Percentiles rank a stretch among this genome's conserved stretches.
Conservation (phyloP, 1,140 invertebrate genomes). For the Sycophila sp. region DNA sequence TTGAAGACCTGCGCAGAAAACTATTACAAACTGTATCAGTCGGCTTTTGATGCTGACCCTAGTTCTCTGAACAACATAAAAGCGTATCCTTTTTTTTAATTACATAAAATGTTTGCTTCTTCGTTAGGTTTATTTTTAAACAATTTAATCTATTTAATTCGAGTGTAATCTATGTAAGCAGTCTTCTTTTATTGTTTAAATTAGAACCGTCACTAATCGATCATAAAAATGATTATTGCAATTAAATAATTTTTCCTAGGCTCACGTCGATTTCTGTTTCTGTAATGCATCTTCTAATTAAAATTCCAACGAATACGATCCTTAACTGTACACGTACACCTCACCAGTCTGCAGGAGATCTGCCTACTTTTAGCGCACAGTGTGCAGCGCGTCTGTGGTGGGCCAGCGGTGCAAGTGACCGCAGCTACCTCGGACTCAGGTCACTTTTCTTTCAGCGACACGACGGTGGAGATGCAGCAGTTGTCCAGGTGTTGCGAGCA, state of each 20-base stretch:
- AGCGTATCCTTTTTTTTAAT: slow-evolving; percentile 68
- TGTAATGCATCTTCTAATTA: too few relatives aligned
- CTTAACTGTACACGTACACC: slow-evolving; percentile 29
- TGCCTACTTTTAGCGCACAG: slow-evolving; percentile 80
- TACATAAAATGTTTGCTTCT: too few relatives aligned
- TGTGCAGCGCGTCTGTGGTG: slow-evolving; percentile 75
- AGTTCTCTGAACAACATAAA: slow-evolving; percentile 83
- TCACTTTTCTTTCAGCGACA: slow-evolving; percentile 64
- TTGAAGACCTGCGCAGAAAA: slow-evolving; percentile 79
- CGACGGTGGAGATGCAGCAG: slow-evolving; percentile 67
- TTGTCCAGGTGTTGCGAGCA: slow-evolving; percentile 66
- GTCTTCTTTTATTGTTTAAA: too few relatives aligned
- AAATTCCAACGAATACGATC: too few relatives aligned
- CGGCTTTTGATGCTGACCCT: slow-evolving; percentile 93
- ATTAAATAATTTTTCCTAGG: too few relatives aligned
- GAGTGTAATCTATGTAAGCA: too few relatives aligned
- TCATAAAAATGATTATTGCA: too few relatives aligned
- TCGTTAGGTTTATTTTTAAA: too few relatives aligned
- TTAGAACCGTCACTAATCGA: too few relatives aligned
- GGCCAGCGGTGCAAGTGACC: slow-evolving; percentile 53
- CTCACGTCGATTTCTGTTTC: too few relatives aligned
- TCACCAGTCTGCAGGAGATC: slow-evolving; percentile 77
- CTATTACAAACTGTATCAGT: slow-evolving; percentile 87
- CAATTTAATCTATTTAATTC: too few relatives aligned
- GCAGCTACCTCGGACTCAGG: slow-evolving; percentile 62